Evolutionary conservation across 2,113 vertebrate species (phyloP).

Genomic region (Glaucomys volans): DNA sequence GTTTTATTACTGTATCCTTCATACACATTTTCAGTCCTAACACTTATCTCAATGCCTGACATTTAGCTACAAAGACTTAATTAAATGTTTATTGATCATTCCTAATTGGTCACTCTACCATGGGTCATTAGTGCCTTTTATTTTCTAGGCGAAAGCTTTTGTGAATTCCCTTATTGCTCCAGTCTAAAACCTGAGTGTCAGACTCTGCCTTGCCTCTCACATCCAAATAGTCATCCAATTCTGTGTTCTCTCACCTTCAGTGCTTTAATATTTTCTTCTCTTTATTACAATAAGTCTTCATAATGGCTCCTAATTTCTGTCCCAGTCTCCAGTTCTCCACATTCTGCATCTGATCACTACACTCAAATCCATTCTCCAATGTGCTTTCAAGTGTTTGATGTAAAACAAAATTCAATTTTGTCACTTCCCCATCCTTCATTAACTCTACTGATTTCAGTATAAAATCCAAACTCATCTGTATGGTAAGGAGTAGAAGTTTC

Average conservation of each 20-base stretch:
- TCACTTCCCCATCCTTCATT: neutral
- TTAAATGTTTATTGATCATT: constrained; percentile 23
- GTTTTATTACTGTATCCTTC: neutral
- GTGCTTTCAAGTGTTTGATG: neutral
- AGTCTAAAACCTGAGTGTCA: neutral
- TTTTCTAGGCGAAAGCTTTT: constrained; percentile 18
- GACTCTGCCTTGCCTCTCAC: neutral
- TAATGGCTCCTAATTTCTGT: neutral
- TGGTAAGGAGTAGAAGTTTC: neutral
- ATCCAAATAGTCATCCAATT: neutral
- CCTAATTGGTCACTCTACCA: neutral
- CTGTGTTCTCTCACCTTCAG: neutral
- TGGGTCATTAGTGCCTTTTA: neutral
- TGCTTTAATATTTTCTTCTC: constrained; percentile 25
- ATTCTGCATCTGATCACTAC: neutral
- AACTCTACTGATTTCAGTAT: neutral
- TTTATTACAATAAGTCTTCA: constrained; percentile 20
- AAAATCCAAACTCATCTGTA: constrained; percentile 27
- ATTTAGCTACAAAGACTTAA: neutral
- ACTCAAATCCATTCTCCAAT: neutral
- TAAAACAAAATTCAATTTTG: constrained; percentile 26
- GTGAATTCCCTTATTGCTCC: neutral
- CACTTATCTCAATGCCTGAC: neutral
- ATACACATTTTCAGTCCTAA: neutral
- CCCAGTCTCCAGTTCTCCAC: neutral